Evolutionary conservation across 2,113 vertebrate genomes (phyloP).

Genomic region (Phycodurus eques): DNA sequence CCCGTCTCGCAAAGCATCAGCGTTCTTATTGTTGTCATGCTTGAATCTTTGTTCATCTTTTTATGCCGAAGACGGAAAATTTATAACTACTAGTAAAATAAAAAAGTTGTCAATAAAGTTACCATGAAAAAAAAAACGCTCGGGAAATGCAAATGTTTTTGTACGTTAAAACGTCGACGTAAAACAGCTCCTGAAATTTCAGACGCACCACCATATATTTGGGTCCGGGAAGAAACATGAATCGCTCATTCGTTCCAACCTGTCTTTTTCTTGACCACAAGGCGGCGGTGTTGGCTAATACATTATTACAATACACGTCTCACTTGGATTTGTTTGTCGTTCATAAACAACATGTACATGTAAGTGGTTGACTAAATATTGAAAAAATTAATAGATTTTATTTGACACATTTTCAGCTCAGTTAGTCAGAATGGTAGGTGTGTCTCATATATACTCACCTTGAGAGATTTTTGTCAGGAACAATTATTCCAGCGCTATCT

Average conservation of each 20-base stretch:
- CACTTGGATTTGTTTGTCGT: neutral
- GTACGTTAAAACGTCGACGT: neutral
- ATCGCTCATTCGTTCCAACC: constrained; percentile 39
- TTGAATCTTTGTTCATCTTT: no score
- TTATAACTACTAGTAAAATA: no score
- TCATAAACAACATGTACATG: no score
- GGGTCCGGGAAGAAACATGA: constrained; percentile 53
- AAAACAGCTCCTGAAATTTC: neutral
- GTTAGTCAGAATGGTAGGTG: neutral
- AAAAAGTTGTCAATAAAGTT: neutral
- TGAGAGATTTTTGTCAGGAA: neutral
- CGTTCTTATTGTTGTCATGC: no score
- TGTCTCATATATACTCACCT: neutral
- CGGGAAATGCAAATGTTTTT: no score
- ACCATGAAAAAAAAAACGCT: neutral
- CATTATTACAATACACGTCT: neutral
- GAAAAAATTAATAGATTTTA: neutral
- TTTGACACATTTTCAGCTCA: neutral
- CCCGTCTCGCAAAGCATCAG: no score
- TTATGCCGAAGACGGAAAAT: no score
- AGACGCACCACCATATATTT: neutral
- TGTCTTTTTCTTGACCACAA: constrained; percentile 19
- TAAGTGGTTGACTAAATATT: no score
- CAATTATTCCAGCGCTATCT: neutral
- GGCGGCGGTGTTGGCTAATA: constrained; percentile 38